phyloP scores from a whole-genome alignment of 1,140 invertebrate species.

The silkworm (Bombyx mori) region DNA sequence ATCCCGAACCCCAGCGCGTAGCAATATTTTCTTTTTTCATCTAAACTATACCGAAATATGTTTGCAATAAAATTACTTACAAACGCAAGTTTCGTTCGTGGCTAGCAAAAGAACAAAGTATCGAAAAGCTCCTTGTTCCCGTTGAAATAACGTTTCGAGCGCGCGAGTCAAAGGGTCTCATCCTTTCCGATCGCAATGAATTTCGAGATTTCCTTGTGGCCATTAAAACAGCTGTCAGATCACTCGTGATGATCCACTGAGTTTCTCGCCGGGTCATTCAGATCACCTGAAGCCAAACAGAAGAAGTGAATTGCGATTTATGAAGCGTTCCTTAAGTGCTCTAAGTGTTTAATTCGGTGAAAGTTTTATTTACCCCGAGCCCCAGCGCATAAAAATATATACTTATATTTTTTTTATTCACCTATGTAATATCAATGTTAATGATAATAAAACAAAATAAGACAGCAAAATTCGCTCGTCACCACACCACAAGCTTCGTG shows the following conservation, averaged over 20 bases:
- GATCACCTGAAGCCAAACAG: too few relatives aligned
- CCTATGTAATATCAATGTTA: neutral
- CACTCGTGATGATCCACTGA: neutral
- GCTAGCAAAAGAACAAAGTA: too few relatives aligned
- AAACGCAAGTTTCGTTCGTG: too few relatives aligned
- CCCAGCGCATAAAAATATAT: too few relatives aligned
- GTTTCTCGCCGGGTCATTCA: neutral
- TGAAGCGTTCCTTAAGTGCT: too few relatives aligned
- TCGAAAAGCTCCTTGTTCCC: conserved; percentile 17
- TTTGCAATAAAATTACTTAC: too few relatives aligned
- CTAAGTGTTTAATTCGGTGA: too few relatives aligned
- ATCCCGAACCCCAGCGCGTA: too few relatives aligned
- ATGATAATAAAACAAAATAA: neutral
- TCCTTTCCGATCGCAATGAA: conserved; percentile 50
- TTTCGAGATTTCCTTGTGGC: conserved; percentile 31
- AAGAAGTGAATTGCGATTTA: too few relatives aligned
- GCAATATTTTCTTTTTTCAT: conserved; percentile 1
- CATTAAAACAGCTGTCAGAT: conserved; percentile 7
- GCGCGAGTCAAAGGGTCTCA: conserved; percentile 40
- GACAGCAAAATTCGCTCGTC: neutral
- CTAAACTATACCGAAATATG: conserved; percentile 13
- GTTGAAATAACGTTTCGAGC: conserved; percentile 24
- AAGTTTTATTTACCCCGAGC: too few relatives aligned
- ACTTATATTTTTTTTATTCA: neutral
- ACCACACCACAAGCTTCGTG: conserved; percentile 14